Percentiles rank a stretch among this genome's conserved stretches.
These are phyloP conservation scores for Oenanthe oenanthe DNA, from an alignment of 2,113 vertebrate species.

Conservation along the genomic window DNA sequence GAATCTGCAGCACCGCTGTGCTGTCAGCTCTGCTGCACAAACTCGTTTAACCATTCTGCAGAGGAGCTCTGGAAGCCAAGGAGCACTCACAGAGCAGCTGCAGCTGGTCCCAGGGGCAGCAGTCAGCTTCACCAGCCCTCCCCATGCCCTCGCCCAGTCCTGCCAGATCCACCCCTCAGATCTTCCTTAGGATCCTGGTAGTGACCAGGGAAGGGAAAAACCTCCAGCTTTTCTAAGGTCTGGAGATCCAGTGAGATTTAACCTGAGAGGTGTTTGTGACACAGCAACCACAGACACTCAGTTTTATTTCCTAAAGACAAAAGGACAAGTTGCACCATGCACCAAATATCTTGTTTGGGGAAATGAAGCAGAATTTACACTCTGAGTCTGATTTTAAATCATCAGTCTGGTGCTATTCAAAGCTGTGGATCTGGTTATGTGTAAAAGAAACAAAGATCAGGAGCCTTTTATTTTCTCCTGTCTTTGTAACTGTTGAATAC, in stretches of 20 bases:
- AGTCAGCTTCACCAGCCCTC: neutral
- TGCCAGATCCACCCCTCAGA: rapidly evolving
- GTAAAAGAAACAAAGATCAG: neutral
- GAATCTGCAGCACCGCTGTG: neutral
- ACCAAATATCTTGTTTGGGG: neutral
- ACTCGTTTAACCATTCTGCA: neutral
- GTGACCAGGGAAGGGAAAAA: neutral
- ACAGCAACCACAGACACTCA: neutral
- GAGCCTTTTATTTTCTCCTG: neutral
- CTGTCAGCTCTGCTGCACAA: neutral
- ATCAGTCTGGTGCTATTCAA: neutral
- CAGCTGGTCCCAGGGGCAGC: neutral
- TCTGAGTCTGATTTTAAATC: neutral
- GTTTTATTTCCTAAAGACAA: neutral
- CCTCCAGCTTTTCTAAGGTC: neutral
- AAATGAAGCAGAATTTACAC: neutral
- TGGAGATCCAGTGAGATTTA: neutral
- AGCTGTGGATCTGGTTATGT: neutral
- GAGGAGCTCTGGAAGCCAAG: neutral
- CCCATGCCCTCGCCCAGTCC: rapidly evolving
- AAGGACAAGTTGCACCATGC: neutral
- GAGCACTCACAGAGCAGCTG: neutral
- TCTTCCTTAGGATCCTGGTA: neutral
- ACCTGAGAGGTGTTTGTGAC: neutral
- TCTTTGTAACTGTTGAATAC: neutral